These are phyloP conservation scores for Phalanger gymnotis DNA, from an alignment of 2,797 vertebrate genomes.

Conservation along the genomic window DNA sequence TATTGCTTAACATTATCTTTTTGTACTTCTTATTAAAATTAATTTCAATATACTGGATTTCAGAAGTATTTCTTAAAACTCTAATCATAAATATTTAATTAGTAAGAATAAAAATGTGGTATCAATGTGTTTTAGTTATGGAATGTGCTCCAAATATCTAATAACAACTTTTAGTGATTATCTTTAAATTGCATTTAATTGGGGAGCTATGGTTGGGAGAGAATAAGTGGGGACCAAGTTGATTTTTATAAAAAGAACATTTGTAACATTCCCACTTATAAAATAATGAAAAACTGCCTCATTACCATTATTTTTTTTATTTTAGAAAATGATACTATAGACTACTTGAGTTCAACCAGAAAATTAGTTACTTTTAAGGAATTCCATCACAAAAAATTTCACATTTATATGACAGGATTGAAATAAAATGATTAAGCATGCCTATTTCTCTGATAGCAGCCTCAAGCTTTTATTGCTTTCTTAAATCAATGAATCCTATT, in stretches of 20 bases:
- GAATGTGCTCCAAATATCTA: constrained; percentile 22
- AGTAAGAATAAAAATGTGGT: constrained; percentile 40
- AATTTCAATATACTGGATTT: constrained; percentile 84
- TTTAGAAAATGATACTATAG: not conserved
- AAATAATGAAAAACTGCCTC: not conserved
- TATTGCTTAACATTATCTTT: constrained; percentile 85
- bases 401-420: constrained; percentile 17
- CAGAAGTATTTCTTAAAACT: constrained; percentile 65
- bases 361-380: constrained; percentile 12
- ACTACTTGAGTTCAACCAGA: constrained; percentile 33
- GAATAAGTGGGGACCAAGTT: not conserved
- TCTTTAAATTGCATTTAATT: constrained; percentile 48
- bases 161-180: constrained; percentile 48
- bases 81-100: constrained; percentile 55
- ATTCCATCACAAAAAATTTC: constrained; percentile 24
- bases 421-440: constrained; percentile 26
- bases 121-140: constrained; percentile 61
- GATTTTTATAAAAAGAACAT: not conserved
- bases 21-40: constrained; percentile 87
- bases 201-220: not conserved
- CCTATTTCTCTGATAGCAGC: constrained; percentile 35
- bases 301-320: not conserved
- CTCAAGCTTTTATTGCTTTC: not conserved
- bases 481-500: not conserved
- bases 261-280: constrained; percentile 8